phyloP scores from a whole-genome alignment of 2,797 vertebrate species.

The Dallia pectoralis region DNA sequence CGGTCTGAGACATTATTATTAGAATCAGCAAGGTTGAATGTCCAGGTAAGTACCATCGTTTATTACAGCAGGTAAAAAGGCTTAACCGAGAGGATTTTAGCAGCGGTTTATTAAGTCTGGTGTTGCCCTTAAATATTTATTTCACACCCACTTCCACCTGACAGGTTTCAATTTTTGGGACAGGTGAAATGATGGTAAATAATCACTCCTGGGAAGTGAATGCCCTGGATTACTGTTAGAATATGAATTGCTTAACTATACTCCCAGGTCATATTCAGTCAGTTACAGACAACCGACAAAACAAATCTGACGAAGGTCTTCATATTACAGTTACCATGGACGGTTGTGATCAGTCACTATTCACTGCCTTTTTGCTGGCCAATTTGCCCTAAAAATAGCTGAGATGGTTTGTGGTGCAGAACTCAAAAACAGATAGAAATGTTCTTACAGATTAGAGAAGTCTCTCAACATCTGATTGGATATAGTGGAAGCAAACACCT shows the following conservation, averaged over 20 bases:
- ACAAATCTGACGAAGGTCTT: neutral
- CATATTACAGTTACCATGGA: neutral
- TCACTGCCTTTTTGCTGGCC: slow-evolving; percentile 21
- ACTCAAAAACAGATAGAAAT: slow-evolving; percentile 19
- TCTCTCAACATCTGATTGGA: neutral
- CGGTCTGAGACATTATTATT: neutral
- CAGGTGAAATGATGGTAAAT: neutral
- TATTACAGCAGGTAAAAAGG: neutral
- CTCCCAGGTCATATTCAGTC: neutral
- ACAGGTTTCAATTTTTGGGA: neutral
- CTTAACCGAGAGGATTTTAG: neutral
- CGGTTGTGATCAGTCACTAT: slow-evolving; percentile 15
- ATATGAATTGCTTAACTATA: slow-evolving; percentile 1
- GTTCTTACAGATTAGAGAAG: slow-evolving; percentile 3
- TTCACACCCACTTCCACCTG: neutral
- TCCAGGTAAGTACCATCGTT: neutral
- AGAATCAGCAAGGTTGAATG: neutral
- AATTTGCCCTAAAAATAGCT: slow-evolving; percentile 33
- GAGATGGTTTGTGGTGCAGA: slow-evolving; percentile 8
- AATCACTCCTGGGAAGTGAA: neutral
- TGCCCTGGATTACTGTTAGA: neutral
- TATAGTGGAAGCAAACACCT: neutral
- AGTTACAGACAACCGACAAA: slow-evolving; percentile 1
- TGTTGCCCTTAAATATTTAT: neutral
- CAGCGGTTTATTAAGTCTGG: neutral